These are phyloP conservation scores for Mythimna albipuncta DNA, from an alignment of 2,888 invertebrate genomes.

Conservation along the genomic window DNA sequence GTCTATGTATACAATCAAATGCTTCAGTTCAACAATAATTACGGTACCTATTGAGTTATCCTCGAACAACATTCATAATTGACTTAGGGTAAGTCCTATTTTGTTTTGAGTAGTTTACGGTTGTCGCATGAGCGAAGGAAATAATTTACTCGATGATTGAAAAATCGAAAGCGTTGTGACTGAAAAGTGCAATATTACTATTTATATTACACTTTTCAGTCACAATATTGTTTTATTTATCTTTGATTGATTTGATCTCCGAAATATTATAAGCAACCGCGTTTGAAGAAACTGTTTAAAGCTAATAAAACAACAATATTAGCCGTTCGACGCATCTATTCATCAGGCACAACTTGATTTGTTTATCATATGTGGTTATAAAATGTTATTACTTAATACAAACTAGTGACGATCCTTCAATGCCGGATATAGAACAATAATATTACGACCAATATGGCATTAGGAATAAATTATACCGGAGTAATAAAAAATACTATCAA, in stretches of 20 bases:
- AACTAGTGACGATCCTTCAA: constrained; percentile 3
- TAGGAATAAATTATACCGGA: constrained; percentile 42
- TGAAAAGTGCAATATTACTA: constrained; percentile 4
- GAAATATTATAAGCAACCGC: background rate
- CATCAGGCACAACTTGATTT: constrained; percentile 19
- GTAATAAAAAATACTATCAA: constrained; percentile 42
- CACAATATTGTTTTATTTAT: too few species aligned
- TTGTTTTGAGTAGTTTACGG: constrained; percentile 16
- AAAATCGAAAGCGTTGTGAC: constrained; percentile 56
- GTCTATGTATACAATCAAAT: background rate
- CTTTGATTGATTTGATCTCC: too few species aligned
- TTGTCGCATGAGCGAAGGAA: too few species aligned
- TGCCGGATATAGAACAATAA: constrained; percentile 33
- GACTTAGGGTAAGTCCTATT: background rate
- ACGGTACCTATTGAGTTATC: background rate
- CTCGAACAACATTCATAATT: background rate
- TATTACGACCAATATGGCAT: constrained; percentile 25
- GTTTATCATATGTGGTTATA: constrained; percentile 14
- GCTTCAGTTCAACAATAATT: background rate
- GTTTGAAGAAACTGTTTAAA: constrained; percentile 16
- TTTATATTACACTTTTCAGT: too few species aligned
- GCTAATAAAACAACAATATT: constrained; percentile 1
- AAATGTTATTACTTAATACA: constrained; percentile 20
- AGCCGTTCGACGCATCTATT: constrained; percentile 5
- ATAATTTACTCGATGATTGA: too few species aligned